These are phyloP conservation scores for Craniophora ligustri DNA, from an alignment of 2,888 invertebrate genomes.

Conservation along the genomic window DNA sequence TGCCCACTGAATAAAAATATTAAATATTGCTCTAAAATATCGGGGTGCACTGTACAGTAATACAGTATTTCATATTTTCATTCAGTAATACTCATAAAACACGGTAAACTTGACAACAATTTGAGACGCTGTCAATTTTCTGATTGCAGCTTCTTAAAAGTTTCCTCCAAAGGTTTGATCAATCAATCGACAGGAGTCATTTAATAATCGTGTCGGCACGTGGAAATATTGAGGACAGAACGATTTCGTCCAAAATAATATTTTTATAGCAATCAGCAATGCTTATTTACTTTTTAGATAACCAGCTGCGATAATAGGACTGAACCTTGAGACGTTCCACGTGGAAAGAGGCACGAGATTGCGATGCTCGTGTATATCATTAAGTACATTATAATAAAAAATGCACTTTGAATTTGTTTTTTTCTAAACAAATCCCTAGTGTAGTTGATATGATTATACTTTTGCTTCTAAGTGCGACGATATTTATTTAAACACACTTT, in stretches of 20 bases:
- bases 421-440: too few relatives aligned
- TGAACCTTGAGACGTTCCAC: conserved; percentile 61
- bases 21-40: too few relatives aligned
- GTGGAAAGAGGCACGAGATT: conserved; percentile 45
- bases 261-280: conserved; percentile 32
- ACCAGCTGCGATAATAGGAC: conserved; percentile 57
- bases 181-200: background rate
- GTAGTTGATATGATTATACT: too few relatives aligned
- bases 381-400: conserved; percentile 17
- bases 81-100: too few relatives aligned
- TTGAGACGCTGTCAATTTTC: too few relatives aligned
- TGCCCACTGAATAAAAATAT: too few relatives aligned
- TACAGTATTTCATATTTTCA: too few relatives aligned
- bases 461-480: too few relatives aligned
- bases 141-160: background rate
- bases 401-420: conserved; percentile 6
- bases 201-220: conserved; percentile 35
- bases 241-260: conserved; percentile 32
- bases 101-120: too few relatives aligned
- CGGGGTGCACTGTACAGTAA: too few relatives aligned
- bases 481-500: too few relatives aligned
- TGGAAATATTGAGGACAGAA: conserved; percentile 48
- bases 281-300: conserved; percentile 5
- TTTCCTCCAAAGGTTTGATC: background rate
- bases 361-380: conserved; percentile 31